Conservation (phyloP, 2,797 vertebrate species). For the Hippopotamyrus pictus region DNA sequence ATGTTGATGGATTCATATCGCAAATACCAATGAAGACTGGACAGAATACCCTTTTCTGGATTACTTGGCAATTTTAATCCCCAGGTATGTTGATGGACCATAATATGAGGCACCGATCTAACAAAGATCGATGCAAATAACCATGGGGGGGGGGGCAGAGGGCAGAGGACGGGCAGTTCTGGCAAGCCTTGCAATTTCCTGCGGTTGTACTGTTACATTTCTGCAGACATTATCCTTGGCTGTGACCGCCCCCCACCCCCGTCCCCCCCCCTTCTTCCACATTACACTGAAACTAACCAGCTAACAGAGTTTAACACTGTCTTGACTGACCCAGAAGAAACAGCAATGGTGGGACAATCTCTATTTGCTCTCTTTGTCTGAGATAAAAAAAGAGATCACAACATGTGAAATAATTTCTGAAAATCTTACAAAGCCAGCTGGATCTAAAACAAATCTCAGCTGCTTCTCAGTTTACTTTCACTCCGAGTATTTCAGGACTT, state of each 20-base stretch:
- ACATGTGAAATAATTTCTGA: not conserved
- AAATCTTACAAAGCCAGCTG: not conserved
- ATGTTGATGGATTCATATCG: not conserved
- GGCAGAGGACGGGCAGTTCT: too few species aligned
- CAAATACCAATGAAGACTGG: not conserved
- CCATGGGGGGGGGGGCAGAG: not conserved
- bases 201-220: not conserved
- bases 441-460: not conserved
- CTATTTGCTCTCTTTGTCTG: not conserved
- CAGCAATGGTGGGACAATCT: not conserved
- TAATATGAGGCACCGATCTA: not conserved
- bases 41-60: not conserved
- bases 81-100: not conserved
- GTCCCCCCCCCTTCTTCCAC: not conserved
- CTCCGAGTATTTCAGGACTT: not conserved
- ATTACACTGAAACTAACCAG: not conserved
- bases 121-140: not conserved
- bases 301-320: not conserved
- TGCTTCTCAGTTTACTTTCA: not conserved
- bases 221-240: not conserved
- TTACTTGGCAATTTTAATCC: not conserved
- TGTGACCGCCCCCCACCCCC: not conserved
- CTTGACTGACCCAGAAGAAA: not conserved
- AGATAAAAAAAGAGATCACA: not conserved
- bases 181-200: too few species aligned